Evolutionary conservation across 2,888 invertebrate genomes (phyloP), one percentile per base, ranked within the genome.

Genomic region (Iselma pallidipennis): DNA sequence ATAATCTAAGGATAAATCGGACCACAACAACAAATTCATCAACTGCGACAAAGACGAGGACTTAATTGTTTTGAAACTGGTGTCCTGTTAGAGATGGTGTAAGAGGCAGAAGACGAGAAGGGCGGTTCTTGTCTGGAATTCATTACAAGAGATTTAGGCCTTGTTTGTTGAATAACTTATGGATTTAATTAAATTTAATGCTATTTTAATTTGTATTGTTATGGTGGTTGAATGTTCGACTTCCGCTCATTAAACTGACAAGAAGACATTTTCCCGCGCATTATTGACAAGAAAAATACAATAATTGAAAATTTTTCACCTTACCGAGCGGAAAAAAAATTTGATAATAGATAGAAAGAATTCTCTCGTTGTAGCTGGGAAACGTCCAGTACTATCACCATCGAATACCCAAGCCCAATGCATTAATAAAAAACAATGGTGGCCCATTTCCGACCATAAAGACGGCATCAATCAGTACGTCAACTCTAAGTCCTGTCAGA

Each of bases 1-100:
- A 73, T 75, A 73, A 75, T 74, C 74, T 69, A 42, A n/a, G 69
- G 71, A 73, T 73, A 67, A 73, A 73, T 75, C 71, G 71, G 71
- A 69, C 72, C 70, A 69, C 73, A 74, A 73, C 68, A 68, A 71
- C 71, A 71, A 71, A 74, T 74, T 74, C 74, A 72, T 74, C 74
- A 74, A 69, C 68, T 68, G 72, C 68, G 71, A 74, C 73, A 74
- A 74, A 73, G 71, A 74, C 68, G 66, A 71, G 68, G 69, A 72
- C 72, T 72, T 72, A 71, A 74, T 75, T 75, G 75, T 74, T 75
- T 72, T 68, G 66, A 65, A 73, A 73, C 68, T 66, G 23, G 62
- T 70, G 71, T 73, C 71, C 71, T 72, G 57, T 65, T 58, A n/a
- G n/a, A n/a, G n/a, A n/a, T n/a, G n/a, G n/a, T 45, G 21, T 63